phyloP scores from a whole-genome alignment of 2,113 vertebrate species.

The Mormyrus iriodes region DNA sequence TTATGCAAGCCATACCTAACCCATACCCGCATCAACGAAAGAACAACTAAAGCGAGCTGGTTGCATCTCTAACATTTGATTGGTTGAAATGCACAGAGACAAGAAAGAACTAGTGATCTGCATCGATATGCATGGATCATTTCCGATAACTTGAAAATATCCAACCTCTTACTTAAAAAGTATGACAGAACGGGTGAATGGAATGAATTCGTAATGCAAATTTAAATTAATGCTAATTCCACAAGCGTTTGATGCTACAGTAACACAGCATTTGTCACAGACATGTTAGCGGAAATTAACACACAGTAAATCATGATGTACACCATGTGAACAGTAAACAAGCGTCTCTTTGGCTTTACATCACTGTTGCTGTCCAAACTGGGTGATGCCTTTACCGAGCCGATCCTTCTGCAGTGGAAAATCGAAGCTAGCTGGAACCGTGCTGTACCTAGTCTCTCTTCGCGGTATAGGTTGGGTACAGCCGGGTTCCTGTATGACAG shows the following conservation, averaged over 20 bases:
- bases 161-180: background rate
- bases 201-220: background rate
- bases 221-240: background rate
- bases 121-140: background rate
- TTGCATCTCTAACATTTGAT: too few species aligned
- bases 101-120: too few species aligned
- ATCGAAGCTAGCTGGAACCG: background rate
- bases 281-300: background rate
- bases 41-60: too few species aligned
- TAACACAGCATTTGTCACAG: background rate
- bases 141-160: background rate
- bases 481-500: background rate
- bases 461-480: background rate
- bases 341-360: background rate
- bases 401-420: background rate
- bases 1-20: too few species aligned
- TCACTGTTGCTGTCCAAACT: background rate
- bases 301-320: background rate
- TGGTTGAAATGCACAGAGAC: too few species aligned
- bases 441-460: background rate
- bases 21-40: too few species aligned
- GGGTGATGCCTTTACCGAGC: background rate
- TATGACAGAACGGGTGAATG: background rate
- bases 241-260: background rate
- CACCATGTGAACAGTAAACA: background rate